phyloP scores from a whole-genome alignment of 2,113 vertebrate genomes.

The Neomonachus schauinslandi region DNA sequence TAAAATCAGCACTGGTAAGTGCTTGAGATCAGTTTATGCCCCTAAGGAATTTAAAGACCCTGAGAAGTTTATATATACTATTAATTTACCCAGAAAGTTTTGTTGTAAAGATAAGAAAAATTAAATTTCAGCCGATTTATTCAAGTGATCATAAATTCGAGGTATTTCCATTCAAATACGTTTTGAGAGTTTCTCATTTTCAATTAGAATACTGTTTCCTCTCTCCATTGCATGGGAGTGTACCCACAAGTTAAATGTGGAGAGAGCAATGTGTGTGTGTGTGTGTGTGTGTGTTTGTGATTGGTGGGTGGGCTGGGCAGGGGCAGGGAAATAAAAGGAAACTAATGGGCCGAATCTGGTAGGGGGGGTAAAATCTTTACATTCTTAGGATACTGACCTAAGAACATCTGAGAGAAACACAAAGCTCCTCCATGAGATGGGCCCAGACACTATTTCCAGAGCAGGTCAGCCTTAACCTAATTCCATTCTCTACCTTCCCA shows the following conservation, averaged over 20 bases:
- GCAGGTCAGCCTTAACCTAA: neutral
- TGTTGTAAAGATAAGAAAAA: neutral
- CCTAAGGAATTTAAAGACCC: neutral
- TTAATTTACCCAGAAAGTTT: neutral
- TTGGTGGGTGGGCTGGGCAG: neutral
- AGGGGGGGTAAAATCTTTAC: neutral
- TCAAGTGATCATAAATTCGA: neutral
- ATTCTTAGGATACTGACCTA: neutral
- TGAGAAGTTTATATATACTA: neutral
- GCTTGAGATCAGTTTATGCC: conserved; percentile 12
- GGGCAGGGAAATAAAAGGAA: neutral
- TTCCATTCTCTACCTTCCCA: neutral
- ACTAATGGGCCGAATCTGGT: neutral
- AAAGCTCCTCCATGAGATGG: neutral
- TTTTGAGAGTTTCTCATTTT: neutral
- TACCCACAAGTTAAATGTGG: neutral
- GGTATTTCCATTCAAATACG: neutral
- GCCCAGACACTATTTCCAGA: neutral
- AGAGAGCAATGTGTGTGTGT: neutral
- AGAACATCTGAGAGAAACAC: neutral
- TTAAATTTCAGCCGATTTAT: conserved; percentile 7
- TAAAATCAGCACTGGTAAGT: neutral
- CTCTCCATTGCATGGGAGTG: neutral
- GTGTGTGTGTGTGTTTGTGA: neutral
- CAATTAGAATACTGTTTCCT: neutral